A percentile compares a stretch with the other conserved stretches of the same genome.
phyloP scores from a whole-genome alignment of 2,113 vertebrate genomes.

The Anser cygnoides region DNA sequence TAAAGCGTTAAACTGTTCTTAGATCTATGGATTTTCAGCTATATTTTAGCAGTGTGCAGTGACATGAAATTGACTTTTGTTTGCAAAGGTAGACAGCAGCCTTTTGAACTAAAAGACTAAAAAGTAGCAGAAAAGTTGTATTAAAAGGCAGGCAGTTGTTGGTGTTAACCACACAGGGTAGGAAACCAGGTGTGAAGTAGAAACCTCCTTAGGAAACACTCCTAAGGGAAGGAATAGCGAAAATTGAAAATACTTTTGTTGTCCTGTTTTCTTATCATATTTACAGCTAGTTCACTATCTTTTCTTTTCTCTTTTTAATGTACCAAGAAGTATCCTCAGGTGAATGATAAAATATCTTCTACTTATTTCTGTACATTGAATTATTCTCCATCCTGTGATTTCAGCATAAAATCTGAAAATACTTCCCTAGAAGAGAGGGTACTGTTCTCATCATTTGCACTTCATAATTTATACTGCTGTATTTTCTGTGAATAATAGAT shows the following conservation, averaged over 20 bases:
- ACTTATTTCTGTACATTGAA: neutral
- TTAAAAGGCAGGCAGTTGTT: neutral
- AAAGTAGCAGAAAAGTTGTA: neutral
- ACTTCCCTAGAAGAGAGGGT: neutral
- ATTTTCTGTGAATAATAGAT: neutral
- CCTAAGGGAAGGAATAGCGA: neutral
- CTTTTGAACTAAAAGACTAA: neutral
- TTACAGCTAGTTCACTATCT: neutral
- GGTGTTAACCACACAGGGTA: neutral
- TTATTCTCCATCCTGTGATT: neutral
- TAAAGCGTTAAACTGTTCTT: neutral
- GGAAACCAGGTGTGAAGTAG: neutral
- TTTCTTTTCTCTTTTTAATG: neutral
- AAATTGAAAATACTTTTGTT: neutral
- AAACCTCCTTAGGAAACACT: neutral
- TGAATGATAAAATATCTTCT: neutral
- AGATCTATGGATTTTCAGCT: neutral
- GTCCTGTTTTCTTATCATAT: neutral
- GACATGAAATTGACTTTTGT: neutral
- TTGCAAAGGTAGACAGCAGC: neutral
- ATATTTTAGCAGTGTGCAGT: fast-evolving
- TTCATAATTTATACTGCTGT: neutral
- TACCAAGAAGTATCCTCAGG: neutral
- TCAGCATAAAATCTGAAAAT: neutral
- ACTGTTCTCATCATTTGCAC: neutral